Conservation (phyloP, 2,113 vertebrate species). For the Platichthys flesus region DNA sequence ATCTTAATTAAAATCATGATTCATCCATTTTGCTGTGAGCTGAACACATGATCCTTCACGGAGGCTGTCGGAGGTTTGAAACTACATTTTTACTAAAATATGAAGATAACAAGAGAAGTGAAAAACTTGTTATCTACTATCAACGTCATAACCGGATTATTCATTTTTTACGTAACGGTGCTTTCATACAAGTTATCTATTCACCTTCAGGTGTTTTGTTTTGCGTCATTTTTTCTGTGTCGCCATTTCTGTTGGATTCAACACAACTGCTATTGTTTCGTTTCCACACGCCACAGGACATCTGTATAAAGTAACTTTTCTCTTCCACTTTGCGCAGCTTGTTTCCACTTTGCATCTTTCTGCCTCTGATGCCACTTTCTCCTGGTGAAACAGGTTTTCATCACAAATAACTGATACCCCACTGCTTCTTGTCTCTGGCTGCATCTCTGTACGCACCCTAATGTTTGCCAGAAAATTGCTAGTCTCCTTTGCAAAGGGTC, state of each 20-base stretch:
- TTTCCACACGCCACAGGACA: not conserved
- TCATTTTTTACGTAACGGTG: too few species aligned
- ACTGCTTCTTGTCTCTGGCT: conserved; percentile 8
- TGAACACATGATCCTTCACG: too few species aligned
- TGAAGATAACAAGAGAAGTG: too few species aligned
- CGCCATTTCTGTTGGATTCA: conserved; percentile 11
- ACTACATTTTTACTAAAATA: too few species aligned
- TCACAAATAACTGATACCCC: conserved; percentile 17
- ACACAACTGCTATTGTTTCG: not conserved
- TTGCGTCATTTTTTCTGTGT: not conserved
- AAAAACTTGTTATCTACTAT: too few species aligned
- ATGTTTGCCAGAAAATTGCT: not conserved
- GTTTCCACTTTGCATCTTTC: conserved; percentile 16
- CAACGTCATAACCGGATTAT: too few species aligned
- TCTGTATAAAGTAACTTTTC: conserved; percentile 5
- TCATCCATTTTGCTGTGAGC: too few species aligned
- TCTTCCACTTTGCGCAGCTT: not conserved
- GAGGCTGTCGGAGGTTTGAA: too few species aligned
- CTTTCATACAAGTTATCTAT: not conserved
- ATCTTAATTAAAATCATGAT: not conserved
- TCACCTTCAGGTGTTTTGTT: not conserved
- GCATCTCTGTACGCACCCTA: not conserved
- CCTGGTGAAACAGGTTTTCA: not conserved
- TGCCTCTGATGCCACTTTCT: conserved; percentile 8
- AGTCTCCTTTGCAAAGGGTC: too few species aligned